Percentiles rank a stretch among this genome's conserved stretches.
These are phyloP conservation scores for Myrmophylax atrothorax DNA, from an alignment of 2,113 vertebrate species.

Conservation along the genomic window DNA sequence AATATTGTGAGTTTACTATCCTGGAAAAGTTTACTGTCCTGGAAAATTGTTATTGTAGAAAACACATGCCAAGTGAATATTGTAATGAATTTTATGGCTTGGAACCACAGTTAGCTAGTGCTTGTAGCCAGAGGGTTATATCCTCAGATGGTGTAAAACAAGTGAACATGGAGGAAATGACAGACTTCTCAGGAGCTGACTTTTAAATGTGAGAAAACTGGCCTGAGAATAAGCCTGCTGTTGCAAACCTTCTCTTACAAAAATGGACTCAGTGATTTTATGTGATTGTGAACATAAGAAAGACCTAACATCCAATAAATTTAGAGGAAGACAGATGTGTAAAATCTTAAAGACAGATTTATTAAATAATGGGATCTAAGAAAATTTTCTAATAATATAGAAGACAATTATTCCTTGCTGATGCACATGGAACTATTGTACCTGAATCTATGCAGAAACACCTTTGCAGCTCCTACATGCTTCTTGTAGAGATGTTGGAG, in stretches of 20 bases:
- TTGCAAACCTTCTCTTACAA: not conserved
- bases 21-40: conserved; percentile 41
- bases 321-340: not conserved
- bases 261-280: not conserved
- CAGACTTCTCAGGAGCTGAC: not conserved
- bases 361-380: not conserved
- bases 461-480: not conserved
- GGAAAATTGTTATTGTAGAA: conserved; percentile 29
- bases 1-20: conserved; percentile 48
- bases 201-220: not conserved
- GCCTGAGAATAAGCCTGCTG: not conserved
- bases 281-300: not conserved
- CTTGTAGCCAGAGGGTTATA: not conserved
- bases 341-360: not conserved
- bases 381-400: not conserved
- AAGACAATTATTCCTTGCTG: not conserved
- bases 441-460: not conserved
- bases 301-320: not conserved
- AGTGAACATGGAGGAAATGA: not conserved
- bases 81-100: conserved; percentile 40
- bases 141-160: not conserved
- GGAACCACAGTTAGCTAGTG: not conserved
- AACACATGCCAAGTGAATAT: conserved; percentile 54
- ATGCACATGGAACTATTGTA: not conserved
- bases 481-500: not conserved